phyloP scores from a whole-genome alignment of 1,140 invertebrate species.

The Gonioctena quinquepunctata region DNA sequence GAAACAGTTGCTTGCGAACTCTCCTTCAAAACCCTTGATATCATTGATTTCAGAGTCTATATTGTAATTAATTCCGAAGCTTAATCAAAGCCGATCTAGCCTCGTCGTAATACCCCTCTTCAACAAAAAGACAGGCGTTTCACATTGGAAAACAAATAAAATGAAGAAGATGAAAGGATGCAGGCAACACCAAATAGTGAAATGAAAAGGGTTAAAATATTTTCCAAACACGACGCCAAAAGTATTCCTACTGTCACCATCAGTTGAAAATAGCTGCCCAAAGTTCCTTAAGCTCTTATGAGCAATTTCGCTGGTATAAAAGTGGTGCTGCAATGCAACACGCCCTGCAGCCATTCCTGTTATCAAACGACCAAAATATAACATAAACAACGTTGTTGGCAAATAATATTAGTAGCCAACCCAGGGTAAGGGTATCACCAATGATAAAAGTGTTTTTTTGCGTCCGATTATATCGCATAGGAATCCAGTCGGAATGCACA shows the following conservation, averaged over 20 bases:
- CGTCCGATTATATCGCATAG: constrained; percentile 72
- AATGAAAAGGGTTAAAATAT: constrained; percentile 53
- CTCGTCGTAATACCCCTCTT: constrained; percentile 63
- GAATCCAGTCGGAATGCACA: constrained; percentile 64
- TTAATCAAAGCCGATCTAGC: constrained; percentile 68
- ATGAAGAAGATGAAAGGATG: constrained; percentile 64
- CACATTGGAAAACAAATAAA: constrained; percentile 69
- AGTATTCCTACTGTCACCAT: constrained; percentile 70
- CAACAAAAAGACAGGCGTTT: constrained; percentile 64
- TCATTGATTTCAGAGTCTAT: constrained; percentile 62
- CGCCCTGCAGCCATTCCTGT: constrained; percentile 69
- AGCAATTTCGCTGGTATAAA: constrained; percentile 76
- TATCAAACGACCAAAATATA: constrained; percentile 71
- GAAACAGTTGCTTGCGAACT: constrained; percentile 50
- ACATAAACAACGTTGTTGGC: constrained; percentile 62
- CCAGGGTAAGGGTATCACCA: constrained; percentile 68
- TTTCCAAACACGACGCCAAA: constrained; percentile 61
- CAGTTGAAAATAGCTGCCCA: constrained; percentile 73
- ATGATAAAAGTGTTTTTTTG: constrained; percentile 66
- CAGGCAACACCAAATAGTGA: constrained; percentile 65
- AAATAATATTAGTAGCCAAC: constrained; percentile 70
- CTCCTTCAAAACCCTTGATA: constrained; percentile 60
- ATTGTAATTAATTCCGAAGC: constrained; percentile 70
- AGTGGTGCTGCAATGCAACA: constrained; percentile 68
- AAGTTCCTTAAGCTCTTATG: constrained; percentile 68